These are phyloP conservation scores for Danio jaintianensis DNA, from an alignment of 2,797 vertebrate species.

Conservation along the genomic window DNA sequence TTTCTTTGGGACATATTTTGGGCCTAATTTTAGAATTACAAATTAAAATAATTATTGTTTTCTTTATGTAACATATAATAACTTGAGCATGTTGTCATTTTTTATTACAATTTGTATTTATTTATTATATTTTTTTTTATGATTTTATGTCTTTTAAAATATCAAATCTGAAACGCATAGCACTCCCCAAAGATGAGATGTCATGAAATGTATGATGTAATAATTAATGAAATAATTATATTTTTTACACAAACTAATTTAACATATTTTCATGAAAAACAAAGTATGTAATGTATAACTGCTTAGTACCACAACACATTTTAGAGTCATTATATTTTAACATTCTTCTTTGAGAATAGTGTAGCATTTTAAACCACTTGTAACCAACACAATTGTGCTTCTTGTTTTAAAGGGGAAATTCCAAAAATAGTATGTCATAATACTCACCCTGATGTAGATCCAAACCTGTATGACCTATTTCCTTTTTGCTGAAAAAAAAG, in stretches of 20 bases:
- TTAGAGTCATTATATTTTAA: not conserved
- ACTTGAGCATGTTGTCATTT: no score
- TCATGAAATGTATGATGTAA: no score
- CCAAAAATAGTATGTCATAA: not conserved
- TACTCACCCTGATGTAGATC: not conserved
- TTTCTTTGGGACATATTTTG: not conserved
- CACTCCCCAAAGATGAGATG: no score
- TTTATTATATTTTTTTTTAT: no score
- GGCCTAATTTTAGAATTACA: not conserved
- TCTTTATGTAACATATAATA: no score
- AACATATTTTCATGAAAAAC: not conserved
- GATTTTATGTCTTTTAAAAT: no score
- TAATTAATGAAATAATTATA: no score
- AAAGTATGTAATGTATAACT: not conserved
- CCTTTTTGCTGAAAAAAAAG: not conserved
- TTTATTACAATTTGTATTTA: no score
- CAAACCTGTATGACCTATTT: not conserved
- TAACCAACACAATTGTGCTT: not conserved
- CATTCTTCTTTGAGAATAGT: not conserved
- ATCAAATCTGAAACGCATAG: no score
- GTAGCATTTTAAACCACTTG: no score
- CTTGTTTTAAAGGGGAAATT: not conserved
- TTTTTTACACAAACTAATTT: no score
- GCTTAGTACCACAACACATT: not conserved
- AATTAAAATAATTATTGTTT: no score